These are phyloP conservation scores for Liopterus haemorrhoidalis DNA, from an alignment of 2,888 invertebrate species.

Conservation along the genomic window DNA sequence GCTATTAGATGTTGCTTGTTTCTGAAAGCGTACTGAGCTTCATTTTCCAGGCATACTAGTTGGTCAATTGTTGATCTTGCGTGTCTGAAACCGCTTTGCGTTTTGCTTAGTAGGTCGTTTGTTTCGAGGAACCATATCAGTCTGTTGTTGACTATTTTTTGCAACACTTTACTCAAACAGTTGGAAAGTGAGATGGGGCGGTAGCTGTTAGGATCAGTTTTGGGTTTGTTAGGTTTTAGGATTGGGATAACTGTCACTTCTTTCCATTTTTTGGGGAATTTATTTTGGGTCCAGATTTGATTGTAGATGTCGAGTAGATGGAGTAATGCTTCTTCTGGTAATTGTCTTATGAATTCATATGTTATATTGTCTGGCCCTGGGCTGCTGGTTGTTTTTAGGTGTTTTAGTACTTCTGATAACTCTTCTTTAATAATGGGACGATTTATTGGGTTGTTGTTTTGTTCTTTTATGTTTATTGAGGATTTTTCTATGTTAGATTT, in stretches of 20 bases:
- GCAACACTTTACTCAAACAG: no score
- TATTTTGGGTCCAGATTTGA: background rate
- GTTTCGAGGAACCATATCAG: no score
- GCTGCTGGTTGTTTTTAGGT: background rate
- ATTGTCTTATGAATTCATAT: background rate
- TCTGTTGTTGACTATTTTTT: no score
- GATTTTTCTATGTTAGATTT: no score
- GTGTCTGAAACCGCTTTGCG: constrained; percentile 23
- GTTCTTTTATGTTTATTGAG: no score
- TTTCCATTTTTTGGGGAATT: background rate
- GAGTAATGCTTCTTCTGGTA: background rate
- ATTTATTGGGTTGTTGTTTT: background rate
- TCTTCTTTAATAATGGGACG: background rate
- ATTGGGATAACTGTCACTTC: no score
- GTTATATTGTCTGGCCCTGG: background rate
- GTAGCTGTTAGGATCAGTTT: no score
- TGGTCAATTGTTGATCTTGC: constrained; percentile 20
- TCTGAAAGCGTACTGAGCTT: constrained; percentile 17
- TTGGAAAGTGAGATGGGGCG: no score
- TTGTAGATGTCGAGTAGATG: background rate
- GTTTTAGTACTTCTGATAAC: background rate
- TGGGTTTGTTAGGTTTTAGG: no score
- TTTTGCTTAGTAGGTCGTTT: constrained; percentile 11
- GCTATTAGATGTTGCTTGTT: constrained; percentile 22
- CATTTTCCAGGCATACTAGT: constrained; percentile 17